Percentiles rank a stretch among this genome's conserved stretches.
Evolutionary conservation across 2,113 vertebrate species (phyloP).

Genomic region (Grammomys surdaster): DNA sequence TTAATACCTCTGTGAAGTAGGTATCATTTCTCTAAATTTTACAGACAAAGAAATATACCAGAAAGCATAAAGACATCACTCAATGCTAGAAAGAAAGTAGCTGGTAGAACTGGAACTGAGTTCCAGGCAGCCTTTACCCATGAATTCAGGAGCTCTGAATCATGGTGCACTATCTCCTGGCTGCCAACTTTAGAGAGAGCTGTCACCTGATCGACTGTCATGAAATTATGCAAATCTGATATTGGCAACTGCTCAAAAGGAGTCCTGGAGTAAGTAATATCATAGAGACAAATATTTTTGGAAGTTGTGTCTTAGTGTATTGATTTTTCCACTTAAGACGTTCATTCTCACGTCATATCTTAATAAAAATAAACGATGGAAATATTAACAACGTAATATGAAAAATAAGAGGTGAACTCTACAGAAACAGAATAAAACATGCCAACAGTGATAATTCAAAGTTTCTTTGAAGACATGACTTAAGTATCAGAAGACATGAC

Average conservation of each 20-base stretch:
- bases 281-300: not conserved
- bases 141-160: not conserved
- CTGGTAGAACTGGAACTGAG: not conserved
- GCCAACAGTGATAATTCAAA: not conserved
- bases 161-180: fast-evolving
- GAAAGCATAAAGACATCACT: not conserved
- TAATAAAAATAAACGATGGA: not conserved
- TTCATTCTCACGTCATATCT: not conserved
- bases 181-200: fast-evolving
- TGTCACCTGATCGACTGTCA: not conserved
- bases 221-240: not conserved
- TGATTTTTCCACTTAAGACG: not conserved
- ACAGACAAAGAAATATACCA: not conserved
- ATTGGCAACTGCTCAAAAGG: not conserved
- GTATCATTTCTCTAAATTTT: not conserved
- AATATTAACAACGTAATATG: not conserved
- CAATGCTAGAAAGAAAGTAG: not conserved
- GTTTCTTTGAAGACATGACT: not conserved
- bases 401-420: not conserved
- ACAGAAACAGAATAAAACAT: not conserved
- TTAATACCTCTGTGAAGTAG: not conserved
- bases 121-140: not conserved
- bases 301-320: not conserved
- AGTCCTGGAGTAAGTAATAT: not conserved
- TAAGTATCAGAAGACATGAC: not conserved